A percentile compares a stretch with the other conserved stretches of the same genome.
Evolutionary conservation across 2,113 vertebrate species (phyloP).

Genomic region (rabbit (Oryctolagus cuniculus)): DNA sequence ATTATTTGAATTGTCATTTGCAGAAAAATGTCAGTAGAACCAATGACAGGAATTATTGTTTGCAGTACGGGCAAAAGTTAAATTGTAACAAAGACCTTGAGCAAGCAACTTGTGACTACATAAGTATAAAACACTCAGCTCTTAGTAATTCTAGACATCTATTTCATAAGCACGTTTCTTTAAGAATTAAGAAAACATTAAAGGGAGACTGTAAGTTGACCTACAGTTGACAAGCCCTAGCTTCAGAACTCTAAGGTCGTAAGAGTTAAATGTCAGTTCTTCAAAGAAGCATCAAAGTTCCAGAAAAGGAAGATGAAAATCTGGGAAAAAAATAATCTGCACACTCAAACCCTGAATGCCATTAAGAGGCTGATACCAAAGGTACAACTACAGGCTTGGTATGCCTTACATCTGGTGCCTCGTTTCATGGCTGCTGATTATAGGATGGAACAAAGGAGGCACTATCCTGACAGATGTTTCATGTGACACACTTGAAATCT

Average conservation of each 20-base stretch:
- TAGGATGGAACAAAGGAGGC: background rate
- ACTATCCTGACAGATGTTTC: background rate
- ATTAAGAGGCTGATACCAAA: background rate
- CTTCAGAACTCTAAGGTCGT: background rate
- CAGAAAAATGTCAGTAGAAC: background rate
- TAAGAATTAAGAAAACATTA: background rate
- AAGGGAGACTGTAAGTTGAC: background rate
- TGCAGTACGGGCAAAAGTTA: background rate
- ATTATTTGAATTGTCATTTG: constrained; percentile 32
- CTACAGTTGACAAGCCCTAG: background rate
- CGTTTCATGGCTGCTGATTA: background rate
- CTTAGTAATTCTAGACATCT: background rate
- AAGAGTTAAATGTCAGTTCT: background rate
- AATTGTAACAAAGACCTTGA: background rate
- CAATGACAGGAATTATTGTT: background rate
- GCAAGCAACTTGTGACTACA: background rate
- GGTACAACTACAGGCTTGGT: background rate
- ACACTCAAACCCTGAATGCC: background rate
- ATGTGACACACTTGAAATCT: background rate
- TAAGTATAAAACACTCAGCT: background rate
- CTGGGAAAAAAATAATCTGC: background rate
- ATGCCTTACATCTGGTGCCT: background rate
- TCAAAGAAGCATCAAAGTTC: background rate
- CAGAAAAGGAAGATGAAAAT: background rate
- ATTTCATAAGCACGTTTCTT: constrained; percentile 13